Evolutionary conservation across 2,113 vertebrate species (phyloP).

Genomic region (Noturus placidus): DNA sequence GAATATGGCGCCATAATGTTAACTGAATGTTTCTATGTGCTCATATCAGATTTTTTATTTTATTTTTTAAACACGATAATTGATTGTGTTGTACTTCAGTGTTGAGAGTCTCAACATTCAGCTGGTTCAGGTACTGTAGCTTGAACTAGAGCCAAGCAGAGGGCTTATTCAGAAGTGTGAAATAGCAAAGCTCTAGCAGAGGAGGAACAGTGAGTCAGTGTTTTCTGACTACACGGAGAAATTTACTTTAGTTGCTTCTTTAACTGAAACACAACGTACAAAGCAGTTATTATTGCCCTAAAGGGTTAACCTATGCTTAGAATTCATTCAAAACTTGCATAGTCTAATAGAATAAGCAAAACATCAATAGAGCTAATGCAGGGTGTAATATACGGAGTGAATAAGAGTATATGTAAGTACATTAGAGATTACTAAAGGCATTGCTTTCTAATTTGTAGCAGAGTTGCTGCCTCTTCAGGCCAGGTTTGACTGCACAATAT

Average conservation of each 20-base stretch:
- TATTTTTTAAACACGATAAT: neutral
- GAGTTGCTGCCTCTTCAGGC: neutral
- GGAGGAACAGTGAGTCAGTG: neutral
- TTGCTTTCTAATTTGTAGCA: constrained; percentile 3
- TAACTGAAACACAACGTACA: neutral
- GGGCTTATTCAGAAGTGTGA: neutral
- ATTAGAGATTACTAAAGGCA: constrained; percentile 4
- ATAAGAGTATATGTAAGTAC: neutral
- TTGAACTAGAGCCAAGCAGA: neutral
- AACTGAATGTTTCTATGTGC: neutral
- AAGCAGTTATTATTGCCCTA: neutral
- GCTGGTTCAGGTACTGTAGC: neutral
- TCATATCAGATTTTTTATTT: neutral
- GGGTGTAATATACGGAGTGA: neutral
- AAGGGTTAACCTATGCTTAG: neutral
- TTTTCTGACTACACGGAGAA: neutral
- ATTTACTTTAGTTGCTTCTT: neutral
- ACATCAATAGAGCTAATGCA: neutral
- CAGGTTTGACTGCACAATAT: neutral
- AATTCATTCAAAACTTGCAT: neutral
- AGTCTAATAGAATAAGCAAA: neutral
- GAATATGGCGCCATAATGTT: neutral
- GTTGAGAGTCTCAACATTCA: neutral
- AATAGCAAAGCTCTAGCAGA: neutral
- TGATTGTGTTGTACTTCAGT: neutral